Conservation (phyloP, 2,797 vertebrate species). For the Sternotherus odoratus region DNA sequence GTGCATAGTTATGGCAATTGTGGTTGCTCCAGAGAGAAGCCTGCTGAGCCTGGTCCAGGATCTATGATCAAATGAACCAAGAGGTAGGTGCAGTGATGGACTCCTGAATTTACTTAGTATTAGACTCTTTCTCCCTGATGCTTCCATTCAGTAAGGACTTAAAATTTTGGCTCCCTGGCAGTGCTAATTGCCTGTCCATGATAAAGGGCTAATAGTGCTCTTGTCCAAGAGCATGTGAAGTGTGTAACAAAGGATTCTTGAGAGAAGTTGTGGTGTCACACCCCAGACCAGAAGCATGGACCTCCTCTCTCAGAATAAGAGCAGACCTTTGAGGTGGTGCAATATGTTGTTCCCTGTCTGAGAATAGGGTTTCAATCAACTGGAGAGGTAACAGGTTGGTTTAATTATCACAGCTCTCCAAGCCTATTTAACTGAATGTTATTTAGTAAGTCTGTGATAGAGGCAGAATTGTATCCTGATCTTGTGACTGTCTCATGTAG, state of each 20-base stretch:
- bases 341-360: neutral
- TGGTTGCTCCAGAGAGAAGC: no score
- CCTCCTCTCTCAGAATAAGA: neutral
- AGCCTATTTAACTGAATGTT: neutral
- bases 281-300: neutral
- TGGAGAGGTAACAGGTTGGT: neutral
- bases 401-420: neutral
- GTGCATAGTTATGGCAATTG: no score
- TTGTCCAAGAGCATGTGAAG: no score
- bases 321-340: neutral
- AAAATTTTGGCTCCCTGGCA: neutral
- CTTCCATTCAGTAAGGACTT: neutral
- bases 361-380: neutral
- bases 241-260: no score
- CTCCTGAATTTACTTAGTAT: neutral
- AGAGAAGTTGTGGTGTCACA: no score
- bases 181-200: no score
- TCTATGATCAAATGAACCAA: no score
- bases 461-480: neutral
- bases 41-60: no score
- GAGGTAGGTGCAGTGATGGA: no score
- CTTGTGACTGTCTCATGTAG: neutral
- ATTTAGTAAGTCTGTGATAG: neutral
- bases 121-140: neutral
- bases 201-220: no score